Conservation (phyloP, 2,797 vertebrate genomes). For the Lutjanus argentimaculatus region DNA sequence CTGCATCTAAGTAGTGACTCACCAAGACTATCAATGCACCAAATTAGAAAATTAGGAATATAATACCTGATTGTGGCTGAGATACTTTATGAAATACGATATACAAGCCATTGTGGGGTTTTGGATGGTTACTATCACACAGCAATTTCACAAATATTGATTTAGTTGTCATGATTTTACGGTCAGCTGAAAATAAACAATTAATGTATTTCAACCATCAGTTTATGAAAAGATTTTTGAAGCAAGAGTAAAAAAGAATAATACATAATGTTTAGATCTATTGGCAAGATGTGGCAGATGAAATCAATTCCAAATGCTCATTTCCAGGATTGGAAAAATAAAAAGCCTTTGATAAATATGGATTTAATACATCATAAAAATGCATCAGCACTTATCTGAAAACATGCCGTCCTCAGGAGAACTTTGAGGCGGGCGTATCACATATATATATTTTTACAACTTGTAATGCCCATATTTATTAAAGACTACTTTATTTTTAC, state of each 20-base stretch:
- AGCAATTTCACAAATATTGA: conserved; percentile 12
- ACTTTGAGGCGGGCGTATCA: neutral
- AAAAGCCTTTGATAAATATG: conserved; percentile 44
- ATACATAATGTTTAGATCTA: neutral
- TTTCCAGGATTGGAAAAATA: conserved; percentile 31
- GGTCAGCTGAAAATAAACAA: neutral
- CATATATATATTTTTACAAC: conserved; percentile 20
- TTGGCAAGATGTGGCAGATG: neutral
- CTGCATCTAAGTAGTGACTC: conserved; percentile 28
- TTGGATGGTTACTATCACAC: neutral
- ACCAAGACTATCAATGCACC: conserved; percentile 18
- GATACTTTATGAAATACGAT: neutral
- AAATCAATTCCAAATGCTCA: conserved; percentile 45
- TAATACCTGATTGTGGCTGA: neutral
- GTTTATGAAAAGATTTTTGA: neutral
- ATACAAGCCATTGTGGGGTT: neutral
- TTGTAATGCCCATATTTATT: conserved; percentile 15
- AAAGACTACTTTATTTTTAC: neutral
- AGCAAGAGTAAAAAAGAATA: neutral
- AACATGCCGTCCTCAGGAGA: conserved; percentile 10
- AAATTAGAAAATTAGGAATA: neutral
- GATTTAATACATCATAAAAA: conserved; percentile 49
- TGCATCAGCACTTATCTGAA: conserved; percentile 14
- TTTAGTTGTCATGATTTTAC: conserved; percentile 14
- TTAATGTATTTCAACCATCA: conserved; percentile 6